These are phyloP conservation scores for Hycleus phaleratus DNA, from an alignment of 1,140 invertebrate species.

Conservation along the genomic window DNA sequence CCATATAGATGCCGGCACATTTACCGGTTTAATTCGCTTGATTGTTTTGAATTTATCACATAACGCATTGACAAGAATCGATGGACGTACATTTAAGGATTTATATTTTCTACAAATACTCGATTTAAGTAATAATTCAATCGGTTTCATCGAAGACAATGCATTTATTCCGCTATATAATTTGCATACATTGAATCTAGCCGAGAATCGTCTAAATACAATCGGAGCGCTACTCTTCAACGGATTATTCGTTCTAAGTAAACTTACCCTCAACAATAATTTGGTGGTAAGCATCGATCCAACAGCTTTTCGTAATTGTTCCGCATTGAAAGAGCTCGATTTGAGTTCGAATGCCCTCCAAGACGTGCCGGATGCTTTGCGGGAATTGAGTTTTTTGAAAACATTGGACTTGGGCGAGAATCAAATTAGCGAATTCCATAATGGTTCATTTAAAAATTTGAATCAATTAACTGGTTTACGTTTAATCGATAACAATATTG, in stretches of 20 bases:
- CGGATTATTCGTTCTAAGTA: conserved; percentile 73
- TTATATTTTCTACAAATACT: conserved; percentile 81
- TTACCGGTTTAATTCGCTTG: conserved; percentile 73
- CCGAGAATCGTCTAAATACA: conserved; percentile 73
- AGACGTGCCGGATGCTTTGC: conserved; percentile 72
- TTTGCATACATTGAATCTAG: conserved; percentile 75
- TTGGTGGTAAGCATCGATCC: conserved; percentile 69
- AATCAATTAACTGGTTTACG: conserved; percentile 77
- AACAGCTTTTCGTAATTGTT: conserved; percentile 84
- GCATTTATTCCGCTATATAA: conserved; percentile 81
- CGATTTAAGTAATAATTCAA: conserved; percentile 78
- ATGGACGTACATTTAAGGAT: conserved; percentile 78
- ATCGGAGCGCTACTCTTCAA: conserved; percentile 76
- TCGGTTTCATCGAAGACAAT: conserved; percentile 78
- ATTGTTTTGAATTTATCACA: conserved; percentile 79
- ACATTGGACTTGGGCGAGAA: conserved; percentile 83
- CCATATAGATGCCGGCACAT: conserved; percentile 73
- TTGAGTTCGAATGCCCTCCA: conserved; percentile 76
- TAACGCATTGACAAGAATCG: conserved; percentile 73
- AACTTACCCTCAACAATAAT: conserved; percentile 79
- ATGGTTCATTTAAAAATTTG: conserved; percentile 75
- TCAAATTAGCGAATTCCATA: conserved; percentile 68
- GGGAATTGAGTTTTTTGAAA: conserved; percentile 73
- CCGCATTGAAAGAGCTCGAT: conserved; percentile 83
- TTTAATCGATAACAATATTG: conserved; percentile 78